phyloP scores from a whole-genome alignment of 2,797 vertebrate genomes.

The Cygnus olor region DNA sequence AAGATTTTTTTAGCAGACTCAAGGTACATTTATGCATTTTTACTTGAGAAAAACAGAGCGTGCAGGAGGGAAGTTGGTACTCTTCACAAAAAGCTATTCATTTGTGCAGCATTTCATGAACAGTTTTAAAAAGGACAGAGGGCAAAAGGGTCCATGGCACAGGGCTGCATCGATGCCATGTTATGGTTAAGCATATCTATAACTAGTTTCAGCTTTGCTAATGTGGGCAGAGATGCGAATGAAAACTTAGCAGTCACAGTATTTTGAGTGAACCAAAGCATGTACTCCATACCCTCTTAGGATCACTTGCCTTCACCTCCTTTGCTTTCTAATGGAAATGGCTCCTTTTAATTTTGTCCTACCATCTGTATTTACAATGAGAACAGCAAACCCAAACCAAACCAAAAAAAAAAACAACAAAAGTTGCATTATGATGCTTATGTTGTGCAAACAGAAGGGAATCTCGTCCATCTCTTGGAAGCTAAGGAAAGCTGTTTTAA shows the following conservation, averaged over 20 bases:
- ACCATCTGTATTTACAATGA: not conserved
- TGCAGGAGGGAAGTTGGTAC: not conserved
- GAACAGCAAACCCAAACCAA: not conserved
- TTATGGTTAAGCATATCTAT: not conserved
- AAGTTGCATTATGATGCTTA: not conserved
- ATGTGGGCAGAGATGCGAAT: not conserved
- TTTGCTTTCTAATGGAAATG: not conserved
- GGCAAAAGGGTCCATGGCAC: not conserved
- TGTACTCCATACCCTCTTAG: not conserved
- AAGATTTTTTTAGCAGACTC: not conserved
- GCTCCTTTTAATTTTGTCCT: not conserved
- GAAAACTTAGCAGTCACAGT: not conserved
- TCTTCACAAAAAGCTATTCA: not conserved
- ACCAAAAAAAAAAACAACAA: not conserved
- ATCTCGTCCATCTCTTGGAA: not conserved
- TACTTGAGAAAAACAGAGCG: not conserved
- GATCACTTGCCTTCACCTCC: not conserved
- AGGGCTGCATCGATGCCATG: not conserved
- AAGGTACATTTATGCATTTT: not conserved
- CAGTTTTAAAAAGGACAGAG: not conserved
- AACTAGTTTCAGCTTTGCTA: not conserved
- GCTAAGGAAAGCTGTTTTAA: not conserved
- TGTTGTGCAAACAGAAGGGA: not conserved
- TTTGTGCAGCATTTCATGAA: not conserved
- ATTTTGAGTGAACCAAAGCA: not conserved